These are phyloP conservation scores for Agonopterix arenella DNA, from an alignment of 2,888 invertebrate species.

Conservation along the genomic window DNA sequence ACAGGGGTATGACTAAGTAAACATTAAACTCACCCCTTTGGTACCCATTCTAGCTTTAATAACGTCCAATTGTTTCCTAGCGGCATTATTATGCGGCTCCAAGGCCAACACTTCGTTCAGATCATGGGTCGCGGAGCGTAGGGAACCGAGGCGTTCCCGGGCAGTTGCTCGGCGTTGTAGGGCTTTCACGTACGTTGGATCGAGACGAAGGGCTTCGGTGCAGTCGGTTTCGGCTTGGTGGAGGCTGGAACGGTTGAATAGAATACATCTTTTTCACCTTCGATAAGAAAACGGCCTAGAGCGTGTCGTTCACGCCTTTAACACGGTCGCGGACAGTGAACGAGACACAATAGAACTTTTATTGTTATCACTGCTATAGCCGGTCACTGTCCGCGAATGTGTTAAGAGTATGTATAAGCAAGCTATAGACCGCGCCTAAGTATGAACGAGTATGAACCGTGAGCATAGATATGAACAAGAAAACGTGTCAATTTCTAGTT, in stretches of 20 bases:
- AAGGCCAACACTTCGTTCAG: constrained; percentile 81
- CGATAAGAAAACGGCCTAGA: too few species aligned
- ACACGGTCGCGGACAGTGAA: too few species aligned
- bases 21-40: constrained; percentile 53
- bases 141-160: constrained; percentile 82
- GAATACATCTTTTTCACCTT: too few species aligned
- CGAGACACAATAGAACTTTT: too few species aligned
- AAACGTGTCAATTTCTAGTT: too few species aligned
- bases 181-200: constrained; percentile 89
- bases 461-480: too few species aligned
- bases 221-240: constrained; percentile 88
- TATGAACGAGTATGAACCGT: too few species aligned
- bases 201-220: constrained; percentile 85
- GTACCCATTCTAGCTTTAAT: constrained; percentile 73
- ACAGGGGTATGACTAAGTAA: not conserved
- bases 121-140: constrained; percentile 84
- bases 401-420: too few species aligned
- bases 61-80: constrained; percentile 76
- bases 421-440: too few species aligned
- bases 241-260: constrained; percentile 56
- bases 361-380: too few species aligned
- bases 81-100: constrained; percentile 88
- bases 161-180: constrained; percentile 88
- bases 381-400: too few species aligned
- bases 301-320: too few species aligned